Percentiles rank a stretch among this genome's conserved stretches.
Evolutionary conservation across 1,140 invertebrate genomes (phyloP).

Genomic region (Drosophila hydei): DNA sequence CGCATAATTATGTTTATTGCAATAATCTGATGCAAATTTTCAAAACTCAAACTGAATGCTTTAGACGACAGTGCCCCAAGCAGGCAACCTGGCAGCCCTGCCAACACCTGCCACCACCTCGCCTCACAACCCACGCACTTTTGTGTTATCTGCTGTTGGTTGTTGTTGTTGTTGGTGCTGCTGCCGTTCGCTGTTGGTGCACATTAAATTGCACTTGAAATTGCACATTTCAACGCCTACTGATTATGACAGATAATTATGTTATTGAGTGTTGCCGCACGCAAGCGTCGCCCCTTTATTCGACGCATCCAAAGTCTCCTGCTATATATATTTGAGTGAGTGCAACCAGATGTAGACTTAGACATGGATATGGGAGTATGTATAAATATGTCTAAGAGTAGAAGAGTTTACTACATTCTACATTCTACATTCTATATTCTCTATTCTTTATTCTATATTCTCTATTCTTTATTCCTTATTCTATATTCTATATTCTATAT

Average conservation of each 20-base stretch:
- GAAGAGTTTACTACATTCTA: not conserved
- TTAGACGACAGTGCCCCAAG: constrained; percentile 45
- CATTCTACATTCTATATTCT: not conserved
- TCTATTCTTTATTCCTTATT: not conserved
- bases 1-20: constrained; percentile 83
- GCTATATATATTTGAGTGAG: not conserved
- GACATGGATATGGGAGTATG: too few relatives aligned
- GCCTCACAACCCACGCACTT: constrained; percentile 18
- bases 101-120: not conserved
- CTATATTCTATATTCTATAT: not conserved
- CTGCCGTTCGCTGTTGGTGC: constrained; percentile 61
- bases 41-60: constrained; percentile 74
- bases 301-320: not conserved
- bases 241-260: constrained; percentile 82
- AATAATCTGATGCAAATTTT: constrained; percentile 82
- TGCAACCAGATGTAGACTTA: not conserved
- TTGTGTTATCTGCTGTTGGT: constrained; percentile 37
- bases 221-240: constrained; percentile 83
- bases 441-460: not conserved
- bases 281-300: constrained; percentile 20
- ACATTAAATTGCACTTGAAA: constrained; percentile 83
- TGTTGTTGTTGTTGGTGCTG: constrained; percentile 49
- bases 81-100: constrained; percentile 35
- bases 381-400: too few relatives aligned
- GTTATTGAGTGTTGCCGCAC: constrained; percentile 77